A percentile compares a stretch with the other conserved stretches of the same genome.
Evolutionary conservation across 2,797 vertebrate genomes (phyloP).

Genomic region (Allobates femoralis): DNA sequence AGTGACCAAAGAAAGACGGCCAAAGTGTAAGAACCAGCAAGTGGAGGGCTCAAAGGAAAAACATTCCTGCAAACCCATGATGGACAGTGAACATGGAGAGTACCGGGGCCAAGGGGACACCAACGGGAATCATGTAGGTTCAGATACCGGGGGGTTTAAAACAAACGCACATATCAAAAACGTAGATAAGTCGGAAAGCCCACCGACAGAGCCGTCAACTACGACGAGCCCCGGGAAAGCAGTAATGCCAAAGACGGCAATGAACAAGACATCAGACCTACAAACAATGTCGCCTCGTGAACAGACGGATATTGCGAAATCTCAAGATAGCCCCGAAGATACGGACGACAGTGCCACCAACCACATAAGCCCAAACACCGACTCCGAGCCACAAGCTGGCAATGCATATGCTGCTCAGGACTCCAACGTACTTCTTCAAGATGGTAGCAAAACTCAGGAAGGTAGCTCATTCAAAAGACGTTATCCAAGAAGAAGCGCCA

Average conservation of each 20-base stretch:
- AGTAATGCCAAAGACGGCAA: constrained; percentile 83
- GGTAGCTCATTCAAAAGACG: constrained; percentile 93
- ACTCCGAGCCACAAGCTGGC: constrained; percentile 70
- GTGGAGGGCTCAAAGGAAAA: constrained; percentile 77
- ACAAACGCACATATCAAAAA: constrained; percentile 5
- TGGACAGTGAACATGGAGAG: constrained; percentile 66
- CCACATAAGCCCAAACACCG: constrained; percentile 67
- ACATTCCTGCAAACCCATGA: constrained; percentile 69
- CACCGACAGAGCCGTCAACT: not conserved
- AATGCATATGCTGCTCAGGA: constrained; percentile 72
- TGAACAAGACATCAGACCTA: constrained; percentile 73
- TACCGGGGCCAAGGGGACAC: constrained; percentile 30
- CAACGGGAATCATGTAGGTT: constrained; percentile 34
- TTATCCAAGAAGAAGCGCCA: constrained; percentile 94
- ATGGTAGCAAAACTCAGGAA: constrained; percentile 85
- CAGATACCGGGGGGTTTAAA: constrained; percentile 13
- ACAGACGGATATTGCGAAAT: constrained; percentile 62
- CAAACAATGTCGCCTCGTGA: constrained; percentile 64
- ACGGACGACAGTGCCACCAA: constrained; percentile 60
- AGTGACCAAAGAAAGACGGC: constrained; percentile 73
- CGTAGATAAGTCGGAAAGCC: constrained; percentile 15
- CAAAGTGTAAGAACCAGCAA: constrained; percentile 74
- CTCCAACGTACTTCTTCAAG: constrained; percentile 74
- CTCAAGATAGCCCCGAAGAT: constrained; percentile 65
- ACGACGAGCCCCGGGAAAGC: constrained; percentile 77